Conservation (phyloP, 2,113 vertebrate species). For the Cebidichthys violaceus region DNA sequence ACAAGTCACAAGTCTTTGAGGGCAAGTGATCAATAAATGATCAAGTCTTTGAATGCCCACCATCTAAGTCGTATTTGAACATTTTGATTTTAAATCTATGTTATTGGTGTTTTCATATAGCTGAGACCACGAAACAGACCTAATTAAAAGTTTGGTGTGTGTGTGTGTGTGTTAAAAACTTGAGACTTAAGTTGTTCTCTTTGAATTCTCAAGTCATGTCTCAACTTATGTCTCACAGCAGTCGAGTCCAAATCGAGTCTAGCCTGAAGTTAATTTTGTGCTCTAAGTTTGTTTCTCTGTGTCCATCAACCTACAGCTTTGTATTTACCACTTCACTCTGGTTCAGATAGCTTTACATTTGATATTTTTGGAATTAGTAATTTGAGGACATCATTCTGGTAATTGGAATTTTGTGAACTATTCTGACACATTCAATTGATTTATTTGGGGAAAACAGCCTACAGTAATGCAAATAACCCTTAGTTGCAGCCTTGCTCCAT, state of each 20-base stretch:
- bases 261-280: background rate
- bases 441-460: background rate
- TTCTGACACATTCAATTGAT: background rate
- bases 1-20: background rate
- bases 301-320: background rate
- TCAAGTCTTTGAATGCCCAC: background rate
- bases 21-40: background rate
- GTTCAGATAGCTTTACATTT: background rate
- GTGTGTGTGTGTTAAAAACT: background rate
- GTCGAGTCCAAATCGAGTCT: background rate
- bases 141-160: no score
- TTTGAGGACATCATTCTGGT: background rate
- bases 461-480: background rate
- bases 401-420: background rate
- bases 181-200: background rate
- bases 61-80: no score
- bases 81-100: background rate
- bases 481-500: background rate
- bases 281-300: background rate
- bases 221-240: background rate
- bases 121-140: no score
- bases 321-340: background rate
- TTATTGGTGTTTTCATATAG: background rate
- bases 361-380: background rate
- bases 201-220: background rate